A percentile compares a stretch with the other conserved stretches of the same genome.
These are phyloP conservation scores for Manis crassicaudata DNA, from an alignment of 2,797 vertebrate species.

Conservation along the genomic window DNA sequence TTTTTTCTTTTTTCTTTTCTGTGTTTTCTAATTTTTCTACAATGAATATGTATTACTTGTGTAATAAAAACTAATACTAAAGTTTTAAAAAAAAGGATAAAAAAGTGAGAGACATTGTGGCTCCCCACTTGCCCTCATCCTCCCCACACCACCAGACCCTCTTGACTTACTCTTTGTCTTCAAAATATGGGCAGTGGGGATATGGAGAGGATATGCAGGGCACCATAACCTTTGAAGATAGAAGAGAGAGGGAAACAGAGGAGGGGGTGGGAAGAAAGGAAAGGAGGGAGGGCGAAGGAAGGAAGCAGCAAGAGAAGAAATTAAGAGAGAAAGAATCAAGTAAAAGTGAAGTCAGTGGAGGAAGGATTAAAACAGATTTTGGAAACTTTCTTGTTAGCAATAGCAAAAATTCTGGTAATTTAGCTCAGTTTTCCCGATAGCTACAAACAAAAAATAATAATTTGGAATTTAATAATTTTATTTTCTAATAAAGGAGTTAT, in stretches of 20 bases:
- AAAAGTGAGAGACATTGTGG: not conserved
- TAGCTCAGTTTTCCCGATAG: not conserved
- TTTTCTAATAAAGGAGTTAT: constrained; percentile 16
- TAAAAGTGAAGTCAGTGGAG: not conserved
- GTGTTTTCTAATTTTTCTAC: constrained; percentile 84
- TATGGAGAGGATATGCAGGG: not conserved
- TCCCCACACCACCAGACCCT: not conserved
- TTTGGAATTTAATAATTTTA: not conserved
- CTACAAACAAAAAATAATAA: not conserved
- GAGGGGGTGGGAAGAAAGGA: fast-evolving
- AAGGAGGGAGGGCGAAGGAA: not conserved
- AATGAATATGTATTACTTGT: constrained; percentile 81
- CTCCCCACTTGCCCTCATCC: not conserved
- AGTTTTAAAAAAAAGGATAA: constrained; percentile 67
- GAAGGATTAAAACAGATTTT: not conserved
- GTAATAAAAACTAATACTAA: constrained; percentile 82
- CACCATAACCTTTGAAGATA: not conserved
- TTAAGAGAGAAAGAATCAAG: not conserved
- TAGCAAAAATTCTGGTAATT: not conserved
- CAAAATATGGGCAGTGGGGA: not conserved
- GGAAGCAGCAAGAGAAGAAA: no score
- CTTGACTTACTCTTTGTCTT: not conserved
- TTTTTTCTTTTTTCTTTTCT: constrained; percentile 79
- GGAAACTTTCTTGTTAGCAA: not conserved
- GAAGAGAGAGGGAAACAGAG: not conserved